A percentile compares a stretch with the other conserved stretches of the same genome.
Evolutionary conservation across 2,797 vertebrate genomes (phyloP).

Genomic region (Borostomias antarcticus): DNA sequence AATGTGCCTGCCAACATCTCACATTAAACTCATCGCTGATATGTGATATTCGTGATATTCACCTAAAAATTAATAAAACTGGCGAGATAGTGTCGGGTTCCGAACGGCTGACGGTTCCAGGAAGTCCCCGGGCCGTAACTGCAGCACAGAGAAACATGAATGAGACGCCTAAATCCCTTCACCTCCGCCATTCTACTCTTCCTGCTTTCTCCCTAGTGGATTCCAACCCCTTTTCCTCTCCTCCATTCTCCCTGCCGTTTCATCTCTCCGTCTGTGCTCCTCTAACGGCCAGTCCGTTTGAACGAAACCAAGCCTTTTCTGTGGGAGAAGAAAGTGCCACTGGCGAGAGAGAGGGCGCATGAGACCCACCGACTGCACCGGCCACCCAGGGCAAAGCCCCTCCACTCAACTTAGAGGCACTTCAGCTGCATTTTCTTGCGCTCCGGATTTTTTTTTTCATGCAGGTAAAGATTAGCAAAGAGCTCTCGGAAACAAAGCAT

Average conservation of each 20-base stretch:
- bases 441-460: conserved; percentile 76
- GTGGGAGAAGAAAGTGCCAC: conserved; percentile 45
- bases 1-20: no score
- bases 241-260: conserved; percentile 19
- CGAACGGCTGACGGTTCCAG: no score
- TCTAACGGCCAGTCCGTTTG: conserved; percentile 70
- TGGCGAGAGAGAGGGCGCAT: conserved; percentile 19
- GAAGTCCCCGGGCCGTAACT: no score
- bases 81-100: no score
- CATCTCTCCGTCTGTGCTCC: conserved; percentile 26
- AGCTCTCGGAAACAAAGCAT: conserved; percentile 86
- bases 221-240: conserved; percentile 28
- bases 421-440: conserved; percentile 67
- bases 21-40: no score
- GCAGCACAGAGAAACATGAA: conserved; percentile 83
- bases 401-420: conserved; percentile 68
- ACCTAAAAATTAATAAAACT: no score
- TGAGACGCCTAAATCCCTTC: conserved; percentile 86
- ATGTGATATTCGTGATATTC: no score
- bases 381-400: conserved; percentile 63
- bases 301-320: conserved; percentile 70
- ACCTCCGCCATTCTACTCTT: conserved; percentile 73
- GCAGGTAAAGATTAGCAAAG: conserved; percentile 91
- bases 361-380: not conserved
- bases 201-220: conserved; percentile 51